Evolutionary conservation across 37 sponge, comb jelly and placozoan species (phyloP), one percentile per base, ranked within the genome.

Genomic region (Eunapius fragilis): DNA sequence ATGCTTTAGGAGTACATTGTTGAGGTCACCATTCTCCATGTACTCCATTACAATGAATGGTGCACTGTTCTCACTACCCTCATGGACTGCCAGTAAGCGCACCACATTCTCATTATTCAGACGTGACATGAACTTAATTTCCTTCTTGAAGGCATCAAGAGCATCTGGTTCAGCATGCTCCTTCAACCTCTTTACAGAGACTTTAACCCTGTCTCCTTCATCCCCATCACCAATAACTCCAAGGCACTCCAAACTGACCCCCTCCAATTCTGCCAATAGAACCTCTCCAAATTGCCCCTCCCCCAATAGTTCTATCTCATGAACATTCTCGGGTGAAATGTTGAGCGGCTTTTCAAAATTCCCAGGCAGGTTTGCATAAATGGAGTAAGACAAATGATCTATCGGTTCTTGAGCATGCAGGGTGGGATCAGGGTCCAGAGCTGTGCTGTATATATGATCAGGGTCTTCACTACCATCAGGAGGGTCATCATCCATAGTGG

Each of bases 11-110:
- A 96, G 79, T 79, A 75, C 91, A 83, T 89, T 83, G 77, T 87
- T 87, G 58, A 96, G 76, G 78, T 96, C 97, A 45, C 95, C 95
- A 32, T 96, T 86, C 78, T 91, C 85, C 92, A 96, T 91, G 82
- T 93, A 93, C 87, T 94, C 95, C 94, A 96, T 96, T 76, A 93
- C 83, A 25, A 95, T 91, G 87, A 91, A 95, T 2, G 84, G 76
- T 10, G 77, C 58, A 3, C 79, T 76, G 48, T 37, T 37, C 32
- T 75, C 23, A 78, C 82, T 82, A 37, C 80, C 78, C 33, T 76
- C 73, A 41, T 86, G 79, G 17, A 95, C 86, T 67, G 83, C 93
- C 26, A 92, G 82, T 30, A 92, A 36, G 12, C 84, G 83, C 10
- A 92, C 74, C 70, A 92, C 93, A 72, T 87, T 87, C 28, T 75